Base-by-base conservation (phyloP, 2,113 vertebrate species). In the Ophiodon elongatus region DNA sequence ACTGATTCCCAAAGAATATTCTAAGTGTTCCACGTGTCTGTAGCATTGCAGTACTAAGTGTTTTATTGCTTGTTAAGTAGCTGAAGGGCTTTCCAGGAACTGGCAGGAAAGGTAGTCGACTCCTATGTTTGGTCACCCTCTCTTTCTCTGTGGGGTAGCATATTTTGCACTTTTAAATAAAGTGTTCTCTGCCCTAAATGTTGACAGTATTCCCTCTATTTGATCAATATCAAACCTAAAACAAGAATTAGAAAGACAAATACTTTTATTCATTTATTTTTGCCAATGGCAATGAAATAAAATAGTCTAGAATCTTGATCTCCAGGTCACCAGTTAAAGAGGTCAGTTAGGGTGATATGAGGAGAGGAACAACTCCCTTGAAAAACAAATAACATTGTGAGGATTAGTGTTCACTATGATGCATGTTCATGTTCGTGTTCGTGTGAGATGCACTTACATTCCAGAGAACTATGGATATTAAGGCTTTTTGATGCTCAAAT, bases 351-450 rank as follows among this genome's bases (percentile, higher is more conserved):
- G 75, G 66, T 76, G 65, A 78, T 33, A 35, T 45, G 69, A 59
- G 35, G 65, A 76, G 54, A 64, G 10, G n/a, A 71, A 71, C 73
- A 60, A 68, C 76, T 69, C 68, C 25, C 56, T 25, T 33, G 67
- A 57, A 84, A 80, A 84, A 70, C 79, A 81, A 82, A 73, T 76
- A 68, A 79, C 63, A 68, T 47, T 57, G 56, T 6, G 15, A 73
- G 71, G 88, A 87, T 89, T 89, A 82, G 37, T 73, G 43, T 50
- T 68, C 43, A 68, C 15, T 14, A 33, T 2, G 4, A 72, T 76
- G 68, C 67, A 52, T 81, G 69, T 25, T 62, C 0, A 0, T 27
- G 25, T 75, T 56, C 79, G 50, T 75, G 59, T 75, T 56, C 79
- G 50, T 75, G 59, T 45, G 17, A 67, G 67, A 73, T 73, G 59